Evolutionary conservation across 64 coral and sea anemone genomes (phyloP), one percentile per base, ranked within the genome.

Genomic region (Hydrozoanthus tunicans): DNA sequence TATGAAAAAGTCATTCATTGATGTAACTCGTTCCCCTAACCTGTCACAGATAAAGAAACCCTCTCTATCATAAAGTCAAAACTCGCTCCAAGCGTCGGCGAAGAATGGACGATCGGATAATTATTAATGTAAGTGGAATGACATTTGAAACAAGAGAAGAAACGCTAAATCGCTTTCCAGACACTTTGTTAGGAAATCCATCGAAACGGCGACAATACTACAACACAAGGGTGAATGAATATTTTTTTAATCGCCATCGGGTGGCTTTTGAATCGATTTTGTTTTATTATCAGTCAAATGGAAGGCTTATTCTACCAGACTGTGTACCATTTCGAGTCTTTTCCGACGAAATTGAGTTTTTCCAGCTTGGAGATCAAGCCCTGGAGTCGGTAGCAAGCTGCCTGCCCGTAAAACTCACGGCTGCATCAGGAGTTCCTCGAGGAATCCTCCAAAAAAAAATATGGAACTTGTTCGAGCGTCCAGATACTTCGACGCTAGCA

Each of bases 281-380:
- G 79, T 98, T 93, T 77, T 98, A 95, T 83, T 98, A 98, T 83
- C 96, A 98, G 53, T 98, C 96, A 25, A 91, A 91, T n/a, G 96
- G 96, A 75, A 91, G 94, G n/a, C 90, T 98, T 54, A 89, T 95
- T 75, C 79, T 93, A 58, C 96, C 96, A 25, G 85, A 91, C 4
- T 94, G 93, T 79, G 77, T 98, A 8, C 96, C 96, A 43, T 86
- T 89, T 15, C 92, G 83, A 75, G 26, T 98, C 71, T 98, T 98
- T 73, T 92, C 91, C 4, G 94, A 98, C 52, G 96, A 98, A 63
- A 91, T 98, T 11, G 93, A 98, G 62, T 98, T 98, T 90, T 98
- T 98, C 79, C 91, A 95, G 66, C 92, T 98, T 1, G 96, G 94
- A 51, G 94, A 98, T 8, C 73, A 95, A 23, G 94, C 94, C 25